Evolutionary conservation across 2,113 vertebrate species (phyloP).

Genomic region (Elephas maximus): DNA sequence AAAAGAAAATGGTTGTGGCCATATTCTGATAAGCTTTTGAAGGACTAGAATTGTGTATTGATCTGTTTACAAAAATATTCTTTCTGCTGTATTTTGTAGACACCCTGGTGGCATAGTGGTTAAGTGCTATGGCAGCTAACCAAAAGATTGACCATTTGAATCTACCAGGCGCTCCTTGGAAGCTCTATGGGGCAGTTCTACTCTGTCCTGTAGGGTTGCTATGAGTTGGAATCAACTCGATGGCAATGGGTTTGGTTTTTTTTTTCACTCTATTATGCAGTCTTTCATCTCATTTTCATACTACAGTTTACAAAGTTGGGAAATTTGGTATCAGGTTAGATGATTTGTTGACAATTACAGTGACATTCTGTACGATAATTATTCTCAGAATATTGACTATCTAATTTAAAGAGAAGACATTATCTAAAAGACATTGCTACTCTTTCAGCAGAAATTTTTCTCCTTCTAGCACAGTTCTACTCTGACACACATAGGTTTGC

Average conservation of each 20-base stretch:
- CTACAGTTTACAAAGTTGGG: conserved; percentile 9
- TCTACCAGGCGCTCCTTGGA: no score
- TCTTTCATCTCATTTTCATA: conserved; percentile 47
- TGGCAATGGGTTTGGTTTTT: no score
- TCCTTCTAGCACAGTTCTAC: neutral
- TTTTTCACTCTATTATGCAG: neutral
- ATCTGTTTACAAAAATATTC: conserved; percentile 42
- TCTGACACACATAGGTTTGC: neutral
- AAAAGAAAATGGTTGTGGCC: conserved; percentile 30
- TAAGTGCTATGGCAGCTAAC: no score
- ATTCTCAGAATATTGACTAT: conserved; percentile 26
- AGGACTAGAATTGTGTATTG: neutral
- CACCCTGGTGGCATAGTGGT: no score
- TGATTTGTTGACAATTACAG: conserved; percentile 37
- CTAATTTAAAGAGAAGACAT: conserved; percentile 1
- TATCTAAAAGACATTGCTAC: neutral
- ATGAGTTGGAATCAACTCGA: no score
- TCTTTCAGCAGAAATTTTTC: conserved; percentile 26
- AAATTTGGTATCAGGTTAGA: conserved; percentile 13
- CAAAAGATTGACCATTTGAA: no score
- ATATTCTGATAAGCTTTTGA: conserved; percentile 35
- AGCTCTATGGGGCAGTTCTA: no score
- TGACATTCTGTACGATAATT: conserved; percentile 49
- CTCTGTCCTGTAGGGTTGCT: no score
- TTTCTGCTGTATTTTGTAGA: neutral